These are phyloP conservation scores for Pollachius pollachius DNA, from an alignment of 2,113 vertebrate species.

Conservation along the genomic window DNA sequence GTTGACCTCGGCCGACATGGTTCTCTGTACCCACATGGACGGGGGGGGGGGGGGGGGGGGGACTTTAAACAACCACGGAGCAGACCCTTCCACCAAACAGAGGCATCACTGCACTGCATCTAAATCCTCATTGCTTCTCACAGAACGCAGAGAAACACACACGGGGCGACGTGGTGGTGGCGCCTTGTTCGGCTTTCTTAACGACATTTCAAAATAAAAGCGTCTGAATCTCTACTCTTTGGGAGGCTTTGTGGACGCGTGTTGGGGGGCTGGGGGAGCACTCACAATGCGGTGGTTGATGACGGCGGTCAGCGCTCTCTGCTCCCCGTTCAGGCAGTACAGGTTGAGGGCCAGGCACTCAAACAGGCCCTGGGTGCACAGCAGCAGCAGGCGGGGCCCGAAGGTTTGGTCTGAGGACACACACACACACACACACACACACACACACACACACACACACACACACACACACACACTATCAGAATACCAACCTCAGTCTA, in stretches of 20 bases:
- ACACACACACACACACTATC: no score
- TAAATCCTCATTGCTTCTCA: no score
- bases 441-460: no score
- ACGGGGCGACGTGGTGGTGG: no score
- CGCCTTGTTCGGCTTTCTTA: no score
- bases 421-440: no score
- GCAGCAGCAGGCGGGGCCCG: conserved; percentile 75
- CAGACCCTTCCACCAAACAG: background rate
- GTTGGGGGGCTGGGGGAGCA: background rate
- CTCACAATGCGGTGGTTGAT: conserved; percentile 82
- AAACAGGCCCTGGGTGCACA: conserved; percentile 81
- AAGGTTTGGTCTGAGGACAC: conserved; percentile 69
- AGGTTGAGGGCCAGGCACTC: conserved; percentile 82
- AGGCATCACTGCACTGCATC: no score
- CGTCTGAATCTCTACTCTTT: no score
- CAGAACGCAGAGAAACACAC: no score
- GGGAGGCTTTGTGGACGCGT: no score
- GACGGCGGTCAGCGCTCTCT: conserved; percentile 74
- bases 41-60: background rate
- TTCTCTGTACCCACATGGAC: conserved; percentile 65
- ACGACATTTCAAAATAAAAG: no score
- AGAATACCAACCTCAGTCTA: no score
- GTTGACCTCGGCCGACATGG: conserved; percentile 84
- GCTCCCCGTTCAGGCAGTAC: conserved; percentile 78
- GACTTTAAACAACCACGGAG: background rate